Conservation (phyloP, 2,797 vertebrate genomes). For the Hemibagrus guttatus region DNA sequence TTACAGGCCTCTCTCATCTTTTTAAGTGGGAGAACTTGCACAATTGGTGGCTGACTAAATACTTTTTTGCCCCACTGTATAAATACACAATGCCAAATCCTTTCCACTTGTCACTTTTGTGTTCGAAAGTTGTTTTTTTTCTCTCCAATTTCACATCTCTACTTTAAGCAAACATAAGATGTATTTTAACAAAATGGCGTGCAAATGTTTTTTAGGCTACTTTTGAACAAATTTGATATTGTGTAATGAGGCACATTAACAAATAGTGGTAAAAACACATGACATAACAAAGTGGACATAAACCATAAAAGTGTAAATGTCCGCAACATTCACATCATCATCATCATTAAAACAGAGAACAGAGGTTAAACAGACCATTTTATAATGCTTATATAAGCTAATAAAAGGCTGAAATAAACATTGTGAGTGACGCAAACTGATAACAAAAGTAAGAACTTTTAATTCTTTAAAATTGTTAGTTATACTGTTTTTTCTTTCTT, state of each 20-base stretch:
- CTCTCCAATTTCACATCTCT: not conserved
- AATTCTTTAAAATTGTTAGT: not conserved
- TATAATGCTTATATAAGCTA: not conserved
- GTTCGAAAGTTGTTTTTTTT: too few relatives aligned
- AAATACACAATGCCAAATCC: not conserved
- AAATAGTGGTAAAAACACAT: not conserved
- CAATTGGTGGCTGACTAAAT: too few relatives aligned
- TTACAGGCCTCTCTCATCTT: too few relatives aligned
- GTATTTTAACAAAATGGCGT: not conserved
- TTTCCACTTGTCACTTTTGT: too few relatives aligned
- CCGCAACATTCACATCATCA: not conserved
- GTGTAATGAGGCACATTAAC: not conserved
- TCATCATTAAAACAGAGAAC: not conserved
- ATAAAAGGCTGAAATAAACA: not conserved
- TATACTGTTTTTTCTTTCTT: not conserved
- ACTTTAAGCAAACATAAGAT: not conserved
- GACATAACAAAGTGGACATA: not conserved
- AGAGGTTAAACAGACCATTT: not conserved
- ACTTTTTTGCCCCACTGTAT: too few relatives aligned
- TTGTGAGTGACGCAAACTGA: not conserved
- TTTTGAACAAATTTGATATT: not conserved
- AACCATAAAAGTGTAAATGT: not conserved
- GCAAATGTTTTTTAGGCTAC: not conserved
- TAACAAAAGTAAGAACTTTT: not conserved
- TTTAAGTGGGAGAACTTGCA: too few relatives aligned